Conservation (phyloP, 2,888 invertebrate genomes). For the Dyspetes luteomarginatus region DNA sequence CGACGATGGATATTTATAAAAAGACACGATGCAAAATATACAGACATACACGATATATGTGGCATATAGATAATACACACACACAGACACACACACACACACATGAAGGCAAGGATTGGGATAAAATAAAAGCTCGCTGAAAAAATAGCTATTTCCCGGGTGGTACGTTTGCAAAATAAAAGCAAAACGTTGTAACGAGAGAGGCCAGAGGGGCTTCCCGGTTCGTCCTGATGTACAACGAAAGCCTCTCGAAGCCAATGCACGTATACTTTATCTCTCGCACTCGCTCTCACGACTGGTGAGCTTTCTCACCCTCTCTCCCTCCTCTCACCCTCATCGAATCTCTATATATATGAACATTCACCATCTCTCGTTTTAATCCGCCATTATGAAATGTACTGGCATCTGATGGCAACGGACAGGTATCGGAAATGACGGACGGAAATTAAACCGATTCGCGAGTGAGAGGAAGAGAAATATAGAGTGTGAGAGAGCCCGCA, state of each 20-base stretch:
- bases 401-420: slow-evolving; percentile 71
- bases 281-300: slow-evolving; percentile 24
- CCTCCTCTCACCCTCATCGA: too few species aligned
- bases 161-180: slow-evolving; percentile 67
- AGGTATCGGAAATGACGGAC: slow-evolving; percentile 75
- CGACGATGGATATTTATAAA: slow-evolving; percentile 39
- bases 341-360: slow-evolving; percentile 44
- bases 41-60: slow-evolving; percentile 12
- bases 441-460: slow-evolving; percentile 76
- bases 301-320: slow-evolving; percentile 47
- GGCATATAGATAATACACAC: slow-evolving; percentile 10
- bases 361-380: slow-evolving; percentile 72
- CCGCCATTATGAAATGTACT: slow-evolving; percentile 74
- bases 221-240: slow-evolving; percentile 51
- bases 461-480: slow-evolving; percentile 39
- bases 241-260: slow-evolving; percentile 62
- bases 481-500: not conserved
- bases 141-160: slow-evolving; percentile 60
- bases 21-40: slow-evolving; percentile 26
- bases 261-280: slow-evolving; percentile 11
- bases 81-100: not conserved
- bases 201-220: slow-evolving; percentile 34
- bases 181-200: slow-evolving; percentile 72
- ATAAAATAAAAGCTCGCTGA: slow-evolving; percentile 51
- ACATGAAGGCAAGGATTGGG: slow-evolving; percentile 17